phyloP scores from a whole-genome alignment of 2,113 vertebrate genomes.

The Tyto alba region DNA sequence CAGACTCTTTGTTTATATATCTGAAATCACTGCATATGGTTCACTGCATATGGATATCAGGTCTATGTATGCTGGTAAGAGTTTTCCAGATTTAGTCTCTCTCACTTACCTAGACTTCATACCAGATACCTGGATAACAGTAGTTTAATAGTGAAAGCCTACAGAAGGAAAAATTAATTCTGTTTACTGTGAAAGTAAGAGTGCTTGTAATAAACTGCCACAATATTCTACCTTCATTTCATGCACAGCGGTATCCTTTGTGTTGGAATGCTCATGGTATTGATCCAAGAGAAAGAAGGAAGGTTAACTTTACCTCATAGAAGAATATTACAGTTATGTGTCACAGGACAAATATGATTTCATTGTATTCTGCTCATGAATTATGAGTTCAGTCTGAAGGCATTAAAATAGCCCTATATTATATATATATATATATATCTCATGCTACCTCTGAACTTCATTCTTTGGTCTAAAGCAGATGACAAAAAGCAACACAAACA shows the following conservation, averaged over 20 bases:
- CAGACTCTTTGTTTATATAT: neutral
- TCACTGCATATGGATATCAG: neutral
- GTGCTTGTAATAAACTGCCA: neutral
- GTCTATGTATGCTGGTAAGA: neutral
- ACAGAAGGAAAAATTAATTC: neutral
- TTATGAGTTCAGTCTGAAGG: neutral
- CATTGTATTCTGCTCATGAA: neutral
- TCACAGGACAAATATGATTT: neutral
- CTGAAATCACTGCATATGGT: neutral
- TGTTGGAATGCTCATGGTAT: neutral
- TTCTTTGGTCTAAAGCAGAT: neutral
- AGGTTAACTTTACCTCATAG: neutral
- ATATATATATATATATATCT: too few species aligned
- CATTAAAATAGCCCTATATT: neutral
- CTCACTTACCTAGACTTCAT: neutral
- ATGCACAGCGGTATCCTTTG: neutral
- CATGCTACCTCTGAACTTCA: neutral
- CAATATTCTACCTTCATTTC: neutral
- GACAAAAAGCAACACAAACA: neutral
- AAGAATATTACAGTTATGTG: neutral
- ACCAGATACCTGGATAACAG: neutral
- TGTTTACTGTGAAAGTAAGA: neutral
- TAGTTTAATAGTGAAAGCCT: neutral
- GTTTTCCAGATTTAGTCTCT: neutral
- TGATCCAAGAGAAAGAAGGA: neutral